A percentile compares a stretch with the other conserved stretches of the same genome.
Conservation (phyloP, 30 jellyfish, hydroid and myxozoan genomes). For the Catostylus mosaicus region DNA sequence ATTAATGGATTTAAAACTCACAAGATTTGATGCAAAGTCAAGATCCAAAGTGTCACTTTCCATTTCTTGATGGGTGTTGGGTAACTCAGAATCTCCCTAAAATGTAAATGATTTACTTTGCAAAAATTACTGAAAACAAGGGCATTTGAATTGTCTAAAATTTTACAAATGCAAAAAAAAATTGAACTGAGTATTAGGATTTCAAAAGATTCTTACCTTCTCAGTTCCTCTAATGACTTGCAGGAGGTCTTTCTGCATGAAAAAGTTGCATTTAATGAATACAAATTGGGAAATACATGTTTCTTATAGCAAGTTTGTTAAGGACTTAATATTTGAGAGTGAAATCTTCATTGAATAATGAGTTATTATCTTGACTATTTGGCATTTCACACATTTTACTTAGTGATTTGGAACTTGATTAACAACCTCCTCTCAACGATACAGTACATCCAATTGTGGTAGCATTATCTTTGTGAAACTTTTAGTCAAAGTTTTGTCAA, state of each 20-base stretch:
- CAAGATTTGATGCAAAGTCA: conserved; percentile 64
- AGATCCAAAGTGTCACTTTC: conserved; percentile 35
- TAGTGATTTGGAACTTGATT: too few species aligned
- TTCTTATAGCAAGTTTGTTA: too few species aligned
- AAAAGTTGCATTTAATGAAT: too few species aligned
- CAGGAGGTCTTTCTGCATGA: conserved; percentile 45
- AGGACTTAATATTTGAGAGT: too few species aligned
- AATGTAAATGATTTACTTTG: not conserved
- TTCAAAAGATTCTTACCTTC: conserved; percentile 21
- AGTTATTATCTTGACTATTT: too few species aligned
- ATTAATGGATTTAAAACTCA: conserved; percentile 12
- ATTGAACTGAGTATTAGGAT: not conserved
- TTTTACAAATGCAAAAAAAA: not conserved
- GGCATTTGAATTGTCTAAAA: not conserved
- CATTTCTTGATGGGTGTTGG: not conserved
- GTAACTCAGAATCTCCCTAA: not conserved
- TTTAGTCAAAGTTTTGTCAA: too few species aligned
- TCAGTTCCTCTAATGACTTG: conserved; percentile 57
- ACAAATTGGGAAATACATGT: too few species aligned
- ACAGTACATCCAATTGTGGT: too few species aligned
- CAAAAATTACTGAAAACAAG: not conserved
- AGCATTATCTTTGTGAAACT: too few species aligned
- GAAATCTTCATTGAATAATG: too few species aligned
- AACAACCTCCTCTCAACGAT: too few species aligned
- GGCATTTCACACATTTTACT: too few species aligned